Evolutionary conservation across 2,888 invertebrate species (phyloP).

Genomic region (Macaria liturata): DNA sequence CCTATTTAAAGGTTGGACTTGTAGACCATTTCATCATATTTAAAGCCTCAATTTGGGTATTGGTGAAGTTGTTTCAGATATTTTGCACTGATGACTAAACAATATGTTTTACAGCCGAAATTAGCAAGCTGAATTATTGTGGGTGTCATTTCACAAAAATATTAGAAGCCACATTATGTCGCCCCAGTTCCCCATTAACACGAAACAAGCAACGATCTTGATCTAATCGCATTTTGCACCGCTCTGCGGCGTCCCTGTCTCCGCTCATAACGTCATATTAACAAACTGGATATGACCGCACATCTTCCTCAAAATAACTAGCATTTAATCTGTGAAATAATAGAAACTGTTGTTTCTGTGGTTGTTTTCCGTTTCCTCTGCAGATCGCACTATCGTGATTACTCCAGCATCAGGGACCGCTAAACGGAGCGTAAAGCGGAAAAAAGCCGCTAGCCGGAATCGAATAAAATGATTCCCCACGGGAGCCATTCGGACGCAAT

Average conservation of each 20-base stretch:
- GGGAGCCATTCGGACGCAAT: slow-evolving; percentile 88
- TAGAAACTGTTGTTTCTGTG: slow-evolving; percentile 22
- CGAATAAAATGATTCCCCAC: slow-evolving; percentile 89
- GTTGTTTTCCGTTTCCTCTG: slow-evolving; percentile 22
- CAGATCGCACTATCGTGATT: slow-evolving; percentile 64
- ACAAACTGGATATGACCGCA: slow-evolving; percentile 61
- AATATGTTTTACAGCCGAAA: no score
- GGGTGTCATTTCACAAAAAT: no score
- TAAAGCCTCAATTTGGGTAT: no score
- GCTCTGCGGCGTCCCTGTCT: slow-evolving; percentile 58
- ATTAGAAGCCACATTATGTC: no score
- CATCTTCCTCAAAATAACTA: slow-evolving; percentile 19
- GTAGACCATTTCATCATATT: no score
- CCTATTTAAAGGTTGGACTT: no score
- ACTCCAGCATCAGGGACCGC: slow-evolving; percentile 64
- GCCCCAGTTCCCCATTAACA: slow-evolving; percentile 53
- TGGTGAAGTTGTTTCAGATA: no score
- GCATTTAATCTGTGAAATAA: slow-evolving; percentile 6
- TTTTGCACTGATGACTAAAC: no score
- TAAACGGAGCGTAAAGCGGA: slow-evolving; percentile 81
- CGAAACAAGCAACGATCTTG: slow-evolving; percentile 35
- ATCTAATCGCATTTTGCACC: slow-evolving; percentile 44
- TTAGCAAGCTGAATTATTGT: no score
- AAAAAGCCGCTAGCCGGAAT: slow-evolving; percentile 84
- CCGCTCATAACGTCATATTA: slow-evolving; percentile 55